Evolutionary conservation across 2,797 vertebrate species (phyloP), one percentile per base, ranked within the genome.

Genomic region (Buceros bicornis): DNA sequence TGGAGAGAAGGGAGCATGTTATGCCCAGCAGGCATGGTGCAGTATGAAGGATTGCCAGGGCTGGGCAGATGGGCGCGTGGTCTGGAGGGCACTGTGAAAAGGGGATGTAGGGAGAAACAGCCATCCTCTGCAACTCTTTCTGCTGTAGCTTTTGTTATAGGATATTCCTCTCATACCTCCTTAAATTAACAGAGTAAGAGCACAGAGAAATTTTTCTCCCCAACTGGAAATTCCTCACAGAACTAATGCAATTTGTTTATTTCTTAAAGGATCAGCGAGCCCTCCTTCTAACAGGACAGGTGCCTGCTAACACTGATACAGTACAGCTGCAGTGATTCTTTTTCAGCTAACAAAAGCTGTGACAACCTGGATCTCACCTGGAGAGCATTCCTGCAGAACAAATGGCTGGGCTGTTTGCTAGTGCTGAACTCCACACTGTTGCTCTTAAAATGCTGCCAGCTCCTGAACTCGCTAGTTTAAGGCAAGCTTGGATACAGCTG

Each of bases 341-440:
- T 85, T 92, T 61, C 87, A 76, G 31, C 62, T 87, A 82, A 86
- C 35, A 33, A 19, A 47, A 66, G 24, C 31, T 60, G 45, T 33
- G 69, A 15, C 28, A 73, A 19, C 13, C 48, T 2, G 5, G 24
- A 42, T 65, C 37, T 84, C 79, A 45, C 8, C 6, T 45, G 50
- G 25, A 45, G 42, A 87, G 21, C 6, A 77, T 20, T 57, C 43
- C 47, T 70, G 29, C 37, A 69, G 47, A 79, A 51, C n/a, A 62
- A 66, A 17, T 0, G 7, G 15, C 61, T 74, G 43, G 51, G n/a
- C 61, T 43, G 15, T 81, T 81, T 84, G 35, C 57, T 93, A 25
- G 45, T 29, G 56, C 61, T 71, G 80, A 69, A 35, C 42, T 70
- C 48, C 25, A 25, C 8, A 3, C 11, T 29, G 16, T 16, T 45